Percentiles rank a stretch among this genome's conserved stretches.
phyloP scores from a whole-genome alignment of 1,140 invertebrate genomes.

The Arctopsyche grandis region DNA sequence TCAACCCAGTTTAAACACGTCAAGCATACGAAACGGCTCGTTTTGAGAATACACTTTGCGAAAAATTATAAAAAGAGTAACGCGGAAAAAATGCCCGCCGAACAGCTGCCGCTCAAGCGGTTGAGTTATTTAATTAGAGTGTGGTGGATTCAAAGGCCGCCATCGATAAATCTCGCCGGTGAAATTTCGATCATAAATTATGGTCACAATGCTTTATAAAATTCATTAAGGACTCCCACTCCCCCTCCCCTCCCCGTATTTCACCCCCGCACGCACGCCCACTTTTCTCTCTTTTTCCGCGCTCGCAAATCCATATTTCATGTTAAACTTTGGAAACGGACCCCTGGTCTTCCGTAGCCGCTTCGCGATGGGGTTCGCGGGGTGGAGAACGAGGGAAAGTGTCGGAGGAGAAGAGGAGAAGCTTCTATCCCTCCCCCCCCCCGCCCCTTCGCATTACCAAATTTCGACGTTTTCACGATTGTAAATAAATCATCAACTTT shows the following conservation, averaged over 20 bases:
- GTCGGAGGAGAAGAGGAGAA: background rate
- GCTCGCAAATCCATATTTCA: slow-evolving; percentile 35
- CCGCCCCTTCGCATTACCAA: background rate
- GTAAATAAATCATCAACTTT: slow-evolving; percentile 39
- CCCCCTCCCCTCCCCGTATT: too few relatives aligned
- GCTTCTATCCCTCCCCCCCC: background rate
- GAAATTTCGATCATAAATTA: slow-evolving; percentile 40
- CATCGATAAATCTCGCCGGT: slow-evolving; percentile 32
- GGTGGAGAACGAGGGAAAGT: background rate
- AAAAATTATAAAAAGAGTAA: too few relatives aligned
- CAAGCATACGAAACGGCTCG: too few relatives aligned
- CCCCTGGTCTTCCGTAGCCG: background rate
- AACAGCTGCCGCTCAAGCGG: background rate
- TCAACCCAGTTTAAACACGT: too few relatives aligned
- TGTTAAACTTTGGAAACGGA: slow-evolving; percentile 21
- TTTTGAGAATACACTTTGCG: too few relatives aligned
- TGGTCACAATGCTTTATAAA: slow-evolving; percentile 38
- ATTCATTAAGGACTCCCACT: slow-evolving; percentile 17
- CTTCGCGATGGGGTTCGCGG: background rate
- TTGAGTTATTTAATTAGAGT: slow-evolving; percentile 30
- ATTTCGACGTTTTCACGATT: slow-evolving; percentile 37
- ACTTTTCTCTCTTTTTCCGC: slow-evolving; percentile 29
- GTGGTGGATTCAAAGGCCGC: slow-evolving; percentile 23
- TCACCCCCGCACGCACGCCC: background rate
- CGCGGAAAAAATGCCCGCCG: too few relatives aligned